Evolutionary conservation across 1,140 invertebrate species (phyloP), one percentile per base, ranked within the genome.

Genomic region (Ooceraea biroi): DNA sequence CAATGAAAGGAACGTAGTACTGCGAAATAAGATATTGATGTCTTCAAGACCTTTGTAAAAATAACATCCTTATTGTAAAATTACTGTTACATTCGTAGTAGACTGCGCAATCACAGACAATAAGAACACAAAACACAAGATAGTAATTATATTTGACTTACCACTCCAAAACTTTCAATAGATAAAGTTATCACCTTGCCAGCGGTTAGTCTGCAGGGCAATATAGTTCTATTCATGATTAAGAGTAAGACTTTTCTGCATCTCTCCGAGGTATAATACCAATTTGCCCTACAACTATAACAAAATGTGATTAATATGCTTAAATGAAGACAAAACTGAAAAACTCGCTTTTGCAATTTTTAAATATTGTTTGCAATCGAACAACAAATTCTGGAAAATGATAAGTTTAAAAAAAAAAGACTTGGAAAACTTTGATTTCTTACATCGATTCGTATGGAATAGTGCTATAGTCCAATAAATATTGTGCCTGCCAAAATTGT

Each of bases 401-500:
- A 3, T 5, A 57, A 4, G 12, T 10, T 61, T n/a, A n/a, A n/a
- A n/a, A n/a, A n/a, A n/a, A n/a, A n/a, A n/a, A n/a, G n/a, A n/a
- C n/a, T 30, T 1, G 19, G 11, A 78, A 44, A 11, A 8, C 11
- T 41, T 68, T 44, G 2, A 57, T 57, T 41, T 44, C 74, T 78
- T 78, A 78, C 76, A 78, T 78, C 17, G 76, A 78, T 1, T 78
- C 76, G 17, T 69, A 78, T 1, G 76, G 76, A 69, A 27, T 2
- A 11, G 17, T 17, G 11, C 76, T 78, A 50, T 78, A 78, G 57
- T 78, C 76, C 11, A 78, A n/a, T 44, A 78, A 58, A 36, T 55
- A 78, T 25, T 78, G 76, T 12, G 76, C 76, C 22, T 57, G 76
- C 76, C 76, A 78, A 27, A 78, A 78, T 5, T 78, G 76, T 10